Evolutionary conservation across 1,140 invertebrate genomes (phyloP), one percentile per base, ranked within the genome.

Genomic region (Bradysia coprophila): DNA sequence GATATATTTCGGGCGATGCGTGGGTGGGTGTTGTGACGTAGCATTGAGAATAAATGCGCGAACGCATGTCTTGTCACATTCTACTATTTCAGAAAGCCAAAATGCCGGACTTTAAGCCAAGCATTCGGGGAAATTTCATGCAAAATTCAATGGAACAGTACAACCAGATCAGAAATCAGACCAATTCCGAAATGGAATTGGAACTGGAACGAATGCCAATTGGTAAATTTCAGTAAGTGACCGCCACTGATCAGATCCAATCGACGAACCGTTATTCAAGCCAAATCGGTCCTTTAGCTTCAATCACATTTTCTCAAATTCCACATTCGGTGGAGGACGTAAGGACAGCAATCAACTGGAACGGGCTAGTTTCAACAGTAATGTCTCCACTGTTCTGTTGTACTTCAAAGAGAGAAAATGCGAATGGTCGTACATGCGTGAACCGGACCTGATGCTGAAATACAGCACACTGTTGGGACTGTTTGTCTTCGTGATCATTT

Each of bases 161-260:
- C 48, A 60, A 55, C 31, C 56, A 60, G 43, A 57, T 61, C 38
- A 53, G 56, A n/a, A 60, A 51, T 31, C 58, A 60, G 45, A 57
- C 58, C 23, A 61, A 58, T 45, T 46, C 57, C 32, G 58, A 69
- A 46, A 55, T 63, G 56, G 63, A 65, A 38, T 45, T 55, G 1
- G 58, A 61, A 38, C 47, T 61, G 43, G 57, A 60, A 39, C 58
- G 56, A 45, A 60, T 61, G 57, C 58, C 58, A 36, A 59, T 61
- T 24, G 57, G 57, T 1, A 48, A 58, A 20, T 60, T 61, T 46
- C 53, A 60, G 58, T 61, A 43, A 54, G 45, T 40, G 4, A 19
- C 21, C 3, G n/a, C n/a, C n/a, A n/a, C n/a, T n/a, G n/a, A n/a
- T n/a, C n/a, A n/a, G n/a, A n/a, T n/a, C n/a, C n/a, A n/a, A n/a